Evolutionary conservation across 2,888 invertebrate genomes (phyloP), one percentile per base, ranked within the genome.

Genomic region (Drosophila tanythrix): DNA sequence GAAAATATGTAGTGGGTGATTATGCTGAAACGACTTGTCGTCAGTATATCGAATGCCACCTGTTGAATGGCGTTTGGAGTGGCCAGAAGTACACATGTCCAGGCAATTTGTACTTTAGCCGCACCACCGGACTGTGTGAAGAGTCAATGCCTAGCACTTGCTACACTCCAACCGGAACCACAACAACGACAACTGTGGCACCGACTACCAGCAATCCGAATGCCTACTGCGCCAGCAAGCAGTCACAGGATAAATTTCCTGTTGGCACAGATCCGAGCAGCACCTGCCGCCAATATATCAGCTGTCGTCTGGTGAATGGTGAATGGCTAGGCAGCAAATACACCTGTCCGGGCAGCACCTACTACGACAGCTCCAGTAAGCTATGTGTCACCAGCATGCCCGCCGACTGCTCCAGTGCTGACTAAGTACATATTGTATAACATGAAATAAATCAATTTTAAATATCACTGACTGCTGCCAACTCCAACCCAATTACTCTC

Each of bases 271-370:
- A 77, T 59, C 67, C 76, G 31, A 71, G 63, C 38, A 87, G 60
- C 52, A 85, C 82, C 0, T 92, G 91, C 52, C 83, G 63, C 6
- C 85, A 90, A 82, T 91, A 91, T 52, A 68, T 92, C 53, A 68
- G 82, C 31, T 92, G 91, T 46, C 83, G 71, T 15, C 61, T 65
- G 8, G 58, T 77, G 1, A 65, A 36, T 31, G 78, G 73, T 51
- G 59, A 5, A 4, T 92, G 92, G 91, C 55, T 6, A 29, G 92
- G 91, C 3, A 63, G 74, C 3, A 40, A 70, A 11, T 92, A 91
- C 64, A 74, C 70, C 8, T 92, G 91, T 57, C 82, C 92, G 1
- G 91, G 90, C 3, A 64, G 36, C 5, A 79, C 88, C 4, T 92
- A 82, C 67, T 92, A 81, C 57, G 67, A 76, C 70, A 81, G 85